Evolutionary conservation across 2,113 vertebrate species (phyloP), one percentile per base, ranked within the genome.

Genomic region (Chitala chitala): DNA sequence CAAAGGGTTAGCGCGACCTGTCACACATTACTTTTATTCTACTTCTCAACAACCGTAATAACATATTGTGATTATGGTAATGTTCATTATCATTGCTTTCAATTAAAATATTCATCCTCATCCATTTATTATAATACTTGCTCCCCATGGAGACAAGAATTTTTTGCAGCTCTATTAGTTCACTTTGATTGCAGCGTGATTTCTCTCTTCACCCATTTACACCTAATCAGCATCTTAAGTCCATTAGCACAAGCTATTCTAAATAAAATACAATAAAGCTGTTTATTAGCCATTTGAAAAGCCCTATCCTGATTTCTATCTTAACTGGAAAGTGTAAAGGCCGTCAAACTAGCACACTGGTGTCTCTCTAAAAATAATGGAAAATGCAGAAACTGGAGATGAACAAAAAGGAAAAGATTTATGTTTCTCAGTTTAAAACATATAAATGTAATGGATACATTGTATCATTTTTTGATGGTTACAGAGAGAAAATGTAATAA

Each of bases 41-140:
- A 1, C 42, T 4, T 38, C 6, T 68, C 22, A 13, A 46, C 24
- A 68, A 26, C 40, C 10, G 17, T 31, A 68, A 29, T 12, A 68
- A 29, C 22, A 68, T 68, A 68, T 68, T 40, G 31, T 56, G n/a
- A 71, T 71, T 71, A 55, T 44, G 51, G 42, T 58, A 55, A 71
- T 71, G 38, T 56, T 58, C 9, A 58, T 71, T 71, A 71, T 56
- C 36, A 71, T 55, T 55, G 53, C 8, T 58, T 10, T 71, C 51
- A 42, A 55, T 71, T 71, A 71, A 55, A 71, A 71, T 71, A 58
- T 71, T 58, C 69, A 71, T 7, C 48, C 17, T 22, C 1, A 31
- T 55, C 51, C 51, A 55, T 71, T 48, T 53, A 58, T 55, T 54
- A 44, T 12, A 9, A 55, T 31, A 55, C 20, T 20, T 42, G 69